Base-by-base conservation (phyloP, 2,797 vertebrate genomes). In the Paedocypris micromegethes region DNA sequence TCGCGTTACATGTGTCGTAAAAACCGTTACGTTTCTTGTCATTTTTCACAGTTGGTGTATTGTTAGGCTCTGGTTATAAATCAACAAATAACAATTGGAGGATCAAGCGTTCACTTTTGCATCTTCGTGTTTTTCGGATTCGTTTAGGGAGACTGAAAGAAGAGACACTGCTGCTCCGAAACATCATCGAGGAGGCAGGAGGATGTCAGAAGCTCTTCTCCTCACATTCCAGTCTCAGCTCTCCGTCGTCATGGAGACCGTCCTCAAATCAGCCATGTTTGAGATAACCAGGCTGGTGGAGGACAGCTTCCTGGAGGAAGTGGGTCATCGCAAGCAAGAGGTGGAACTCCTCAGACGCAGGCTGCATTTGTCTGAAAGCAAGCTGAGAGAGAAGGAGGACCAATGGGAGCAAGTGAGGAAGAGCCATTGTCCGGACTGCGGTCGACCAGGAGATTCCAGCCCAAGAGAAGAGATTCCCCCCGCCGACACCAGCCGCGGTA, bases 241-340 rank as follows among this genome's bases (percentile, higher is more conserved):
- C 39, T 76, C 79, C n/a, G 53, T 73, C 38, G 68, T 83, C 64
- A 79, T 83, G 82, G 82, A 83, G 69, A 81, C 76, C 5, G 68
- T 83, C 52, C 79, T 83, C 7, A 82, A 79, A 54, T 79, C 80
- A 5, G 80, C 82, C 39, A 72, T 83, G 77, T 75, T 74, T n/a
- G 82, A 83, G 64, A 80, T 83, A 54, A 82, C 80, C 42, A 60
- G 74, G 75, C 76, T 83, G 65, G 79, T 81, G 66, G 78, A 83
- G 66, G 80, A 70, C 53, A 80, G 78, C 63, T 80, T 82, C 53
- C 43, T 82, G 58, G 76, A 80, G 72, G 80, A 83, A 64, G 72
- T 78, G 53, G 67, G 75, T 9, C 78, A 64, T n/a, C 69, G 74
- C 40, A 80, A 76, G 59, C 73, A 77, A 58, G 79, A 82, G 66